Conservation (phyloP, 2,113 vertebrate genomes). For the Cebus imitator region DNA sequence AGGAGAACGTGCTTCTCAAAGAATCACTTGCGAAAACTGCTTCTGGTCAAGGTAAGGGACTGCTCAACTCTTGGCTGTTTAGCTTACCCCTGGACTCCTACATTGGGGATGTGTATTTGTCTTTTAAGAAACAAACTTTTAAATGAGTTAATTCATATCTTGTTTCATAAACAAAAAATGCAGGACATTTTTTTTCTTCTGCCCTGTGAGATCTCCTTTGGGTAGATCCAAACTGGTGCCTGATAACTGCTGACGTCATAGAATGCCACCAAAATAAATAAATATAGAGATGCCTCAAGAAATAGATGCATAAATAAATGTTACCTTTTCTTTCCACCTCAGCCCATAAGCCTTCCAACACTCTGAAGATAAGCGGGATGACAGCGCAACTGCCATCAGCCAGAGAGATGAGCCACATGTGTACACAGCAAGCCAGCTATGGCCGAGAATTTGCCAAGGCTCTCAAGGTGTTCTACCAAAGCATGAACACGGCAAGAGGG, state of each 20-base stretch:
- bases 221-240: background rate
- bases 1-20: conserved; percentile 88
- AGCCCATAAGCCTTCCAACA: background rate
- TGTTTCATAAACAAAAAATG: background rate
- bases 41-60: conserved; percentile 75
- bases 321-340: background rate
- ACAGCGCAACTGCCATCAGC: background rate
- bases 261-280: background rate
- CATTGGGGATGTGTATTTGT: background rate
- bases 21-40: conserved; percentile 79
- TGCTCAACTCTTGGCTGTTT: background rate
- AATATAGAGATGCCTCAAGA: background rate
- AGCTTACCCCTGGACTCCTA: background rate
- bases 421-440: conserved; percentile 79
- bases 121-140: background rate
- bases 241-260: background rate
- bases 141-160: background rate
- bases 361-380: background rate
- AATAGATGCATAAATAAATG: background rate
- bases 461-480: conserved; percentile 92
- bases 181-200: background rate
- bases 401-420: conserved; percentile 8
- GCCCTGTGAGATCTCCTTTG: background rate
- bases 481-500: conserved; percentile 87
- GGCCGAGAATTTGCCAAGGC: conserved; percentile 90